phyloP scores from a whole-genome alignment of 2,797 vertebrate species.

The Halcyon leucocephala region DNA sequence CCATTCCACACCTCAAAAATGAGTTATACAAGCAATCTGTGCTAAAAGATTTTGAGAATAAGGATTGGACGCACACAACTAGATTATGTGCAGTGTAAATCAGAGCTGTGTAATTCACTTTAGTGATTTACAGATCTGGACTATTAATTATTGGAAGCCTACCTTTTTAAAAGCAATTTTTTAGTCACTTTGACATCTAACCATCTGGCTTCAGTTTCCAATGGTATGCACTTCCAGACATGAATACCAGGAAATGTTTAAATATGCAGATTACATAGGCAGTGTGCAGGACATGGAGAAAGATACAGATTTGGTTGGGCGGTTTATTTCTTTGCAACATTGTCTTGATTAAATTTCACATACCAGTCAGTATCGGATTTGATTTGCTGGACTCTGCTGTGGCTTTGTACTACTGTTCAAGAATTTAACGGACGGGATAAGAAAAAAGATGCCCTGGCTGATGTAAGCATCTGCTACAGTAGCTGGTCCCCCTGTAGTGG shows the following conservation, averaged over 20 bases:
- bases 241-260: not conserved
- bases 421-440: not conserved
- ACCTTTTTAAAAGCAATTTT: conserved; percentile 57
- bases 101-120: not conserved
- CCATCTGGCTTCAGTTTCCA: conserved; percentile 51
- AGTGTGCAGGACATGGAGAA: not conserved
- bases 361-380: not conserved
- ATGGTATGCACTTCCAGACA: not conserved
- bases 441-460: not conserved
- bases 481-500: not conserved
- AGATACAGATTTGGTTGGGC: not conserved
- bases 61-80: not conserved
- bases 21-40: conserved; percentile 17
- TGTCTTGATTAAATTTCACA: not conserved
- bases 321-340: not conserved
- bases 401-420: not conserved
- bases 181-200: conserved; percentile 51
- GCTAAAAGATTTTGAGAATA: not conserved
- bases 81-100: conserved; percentile 1
- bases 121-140: not conserved
- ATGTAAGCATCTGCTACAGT: not conserved
- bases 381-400: not conserved
- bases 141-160: conserved; percentile 38
- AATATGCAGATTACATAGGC: conserved; percentile 31
- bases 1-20: not conserved